These are phyloP conservation scores for Meta bourneti DNA, from an alignment of 2,888 invertebrate genomes.

Conservation along the genomic window DNA sequence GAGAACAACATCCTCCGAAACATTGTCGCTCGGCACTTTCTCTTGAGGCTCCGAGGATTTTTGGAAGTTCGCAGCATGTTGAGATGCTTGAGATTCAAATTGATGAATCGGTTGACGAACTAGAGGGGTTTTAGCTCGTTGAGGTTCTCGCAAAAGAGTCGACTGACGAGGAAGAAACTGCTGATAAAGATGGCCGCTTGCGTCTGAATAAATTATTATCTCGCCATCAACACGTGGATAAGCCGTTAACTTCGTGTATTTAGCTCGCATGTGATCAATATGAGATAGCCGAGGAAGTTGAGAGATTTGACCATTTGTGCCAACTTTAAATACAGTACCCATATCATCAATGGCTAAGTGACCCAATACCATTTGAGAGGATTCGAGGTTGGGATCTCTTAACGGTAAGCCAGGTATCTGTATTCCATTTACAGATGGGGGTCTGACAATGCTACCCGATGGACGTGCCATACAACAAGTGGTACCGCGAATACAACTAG, in stretches of 20 bases:
- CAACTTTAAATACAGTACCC: constrained; percentile 49
- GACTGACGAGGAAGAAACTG: constrained; percentile 8
- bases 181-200: constrained; percentile 39
- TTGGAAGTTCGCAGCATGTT: not conserved
- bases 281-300: constrained; percentile 13
- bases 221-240: constrained; percentile 18
- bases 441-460: not conserved
- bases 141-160: not conserved
- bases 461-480: constrained; percentile 32
- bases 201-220: constrained; percentile 25
- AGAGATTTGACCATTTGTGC: constrained; percentile 33
- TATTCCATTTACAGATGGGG: constrained; percentile 13
- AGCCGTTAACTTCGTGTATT: not conserved
- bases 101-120: not conserved
- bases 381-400: not conserved
- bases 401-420: constrained; percentile 1
- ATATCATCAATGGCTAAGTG: constrained; percentile 54
- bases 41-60: not conserved
- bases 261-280: not conserved
- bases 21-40: not conserved
- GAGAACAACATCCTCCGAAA: constrained; percentile 29
- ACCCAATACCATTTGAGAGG: constrained; percentile 15
- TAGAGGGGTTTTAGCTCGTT: not conserved
- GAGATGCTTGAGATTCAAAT: constrained; percentile 8
- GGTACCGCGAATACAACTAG: constrained; percentile 22